Conservation (phyloP, 2,888 invertebrate genomes). For the Heliconius charithonia region DNA sequence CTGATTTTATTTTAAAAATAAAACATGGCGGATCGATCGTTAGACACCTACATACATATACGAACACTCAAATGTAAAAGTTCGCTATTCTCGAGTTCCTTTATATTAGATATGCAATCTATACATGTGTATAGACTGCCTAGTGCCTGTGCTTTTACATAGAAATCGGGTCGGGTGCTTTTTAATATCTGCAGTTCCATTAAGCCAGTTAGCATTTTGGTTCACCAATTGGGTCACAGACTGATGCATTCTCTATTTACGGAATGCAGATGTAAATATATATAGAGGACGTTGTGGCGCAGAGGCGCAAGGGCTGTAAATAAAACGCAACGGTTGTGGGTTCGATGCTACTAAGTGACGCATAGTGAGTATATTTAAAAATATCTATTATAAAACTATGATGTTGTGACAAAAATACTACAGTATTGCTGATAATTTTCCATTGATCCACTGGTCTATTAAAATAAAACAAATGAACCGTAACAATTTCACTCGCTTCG, state of each 20-base stretch:
- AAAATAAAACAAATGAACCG: constrained; percentile 53
- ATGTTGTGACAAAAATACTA: neutral
- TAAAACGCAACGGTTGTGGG: no score
- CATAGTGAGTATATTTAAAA: neutral
- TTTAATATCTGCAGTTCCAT: constrained; percentile 56
- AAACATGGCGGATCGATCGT: constrained; percentile 54
- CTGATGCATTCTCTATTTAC: constrained; percentile 48
- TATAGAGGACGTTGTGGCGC: no score
- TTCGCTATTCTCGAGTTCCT: constrained; percentile 60
- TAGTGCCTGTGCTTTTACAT: constrained; percentile 51
- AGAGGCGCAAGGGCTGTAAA: no score
- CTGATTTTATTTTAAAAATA: constrained; percentile 43
- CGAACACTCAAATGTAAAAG: constrained; percentile 52
- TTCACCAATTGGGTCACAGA: constrained; percentile 54
- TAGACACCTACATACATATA: constrained; percentile 55
- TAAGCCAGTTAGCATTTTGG: constrained; percentile 52
- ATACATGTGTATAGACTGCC: constrained; percentile 53
- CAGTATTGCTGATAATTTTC: neutral
- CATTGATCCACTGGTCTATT: constrained; percentile 6
- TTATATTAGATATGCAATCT: constrained; percentile 55
- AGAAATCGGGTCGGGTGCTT: constrained; percentile 59
- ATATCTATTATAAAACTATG: neutral
- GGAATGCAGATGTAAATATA: constrained; percentile 42
- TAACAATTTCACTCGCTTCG: constrained; percentile 61
- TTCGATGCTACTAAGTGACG: neutral